These are phyloP conservation scores for Pseudococcus jackbeardsleyi DNA, from an alignment of 2,888 invertebrate genomes.

Conservation along the genomic window DNA sequence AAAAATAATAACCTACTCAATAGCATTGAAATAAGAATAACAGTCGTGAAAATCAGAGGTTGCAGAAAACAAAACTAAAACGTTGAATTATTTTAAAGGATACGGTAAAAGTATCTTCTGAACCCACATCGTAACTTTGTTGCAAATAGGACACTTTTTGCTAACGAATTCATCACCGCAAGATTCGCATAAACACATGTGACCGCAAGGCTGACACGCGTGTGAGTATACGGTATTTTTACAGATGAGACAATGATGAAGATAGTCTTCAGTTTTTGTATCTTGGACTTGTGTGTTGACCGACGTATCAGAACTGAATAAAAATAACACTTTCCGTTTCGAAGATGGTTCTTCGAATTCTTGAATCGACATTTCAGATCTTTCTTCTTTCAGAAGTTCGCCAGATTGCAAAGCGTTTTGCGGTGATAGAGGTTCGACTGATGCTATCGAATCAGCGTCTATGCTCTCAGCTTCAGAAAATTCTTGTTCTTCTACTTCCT, in stretches of 20 bases:
- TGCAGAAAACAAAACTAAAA: background rate
- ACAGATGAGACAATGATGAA: slow-evolving; percentile 31
- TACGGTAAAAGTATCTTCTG: slow-evolving; percentile 25
- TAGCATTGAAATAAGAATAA: background rate
- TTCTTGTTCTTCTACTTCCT: slow-evolving; percentile 50
- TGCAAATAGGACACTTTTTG: slow-evolving; percentile 50
- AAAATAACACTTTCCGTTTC: background rate
- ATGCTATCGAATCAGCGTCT: background rate
- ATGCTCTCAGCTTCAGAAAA: background rate
- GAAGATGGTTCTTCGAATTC: background rate
- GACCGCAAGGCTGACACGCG: slow-evolving; percentile 58
- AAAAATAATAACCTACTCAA: background rate
- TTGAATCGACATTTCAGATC: background rate
- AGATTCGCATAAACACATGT: slow-evolving; percentile 45
- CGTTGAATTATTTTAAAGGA: slow-evolving; percentile 3
- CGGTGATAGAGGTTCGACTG: background rate
- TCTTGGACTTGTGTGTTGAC: background rate
- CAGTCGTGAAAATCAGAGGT: background rate
- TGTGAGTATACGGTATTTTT: background rate
- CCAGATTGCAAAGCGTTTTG: background rate
- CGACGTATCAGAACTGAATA: slow-evolving; percentile 27
- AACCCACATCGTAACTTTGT: slow-evolving; percentile 25
- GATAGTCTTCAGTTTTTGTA: background rate
- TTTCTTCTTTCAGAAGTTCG: background rate
- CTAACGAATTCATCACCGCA: slow-evolving; percentile 19